Evolutionary conservation across 2,888 invertebrate species (phyloP).

Genomic region (Schizaphis graminum): DNA sequence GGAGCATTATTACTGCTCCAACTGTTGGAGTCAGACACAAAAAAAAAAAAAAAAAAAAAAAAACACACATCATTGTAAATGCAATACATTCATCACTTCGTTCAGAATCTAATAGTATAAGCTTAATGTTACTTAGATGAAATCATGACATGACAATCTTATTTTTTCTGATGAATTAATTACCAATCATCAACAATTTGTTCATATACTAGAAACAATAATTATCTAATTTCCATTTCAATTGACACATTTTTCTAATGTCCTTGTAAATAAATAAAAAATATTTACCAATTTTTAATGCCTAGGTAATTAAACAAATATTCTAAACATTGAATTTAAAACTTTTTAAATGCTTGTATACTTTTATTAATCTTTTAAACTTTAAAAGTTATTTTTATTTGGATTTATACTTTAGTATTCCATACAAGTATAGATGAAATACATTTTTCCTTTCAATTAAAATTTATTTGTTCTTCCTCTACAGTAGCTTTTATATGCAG

Average conservation of each 20-base stretch:
- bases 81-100: no score
- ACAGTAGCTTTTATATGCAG: background rate
- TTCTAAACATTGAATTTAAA: background rate
- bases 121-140: background rate
- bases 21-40: no score
- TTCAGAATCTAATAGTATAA: no score
- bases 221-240: background rate
- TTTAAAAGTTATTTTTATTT: background rate
- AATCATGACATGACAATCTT: background rate
- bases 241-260: background rate
- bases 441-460: background rate
- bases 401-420: background rate
- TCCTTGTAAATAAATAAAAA: background rate
- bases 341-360: background rate
- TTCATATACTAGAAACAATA: background rate
- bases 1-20: no score
- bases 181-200: background rate
- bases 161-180: background rate
- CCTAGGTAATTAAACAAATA: constrained; percentile 15
- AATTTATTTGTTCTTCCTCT: background rate
- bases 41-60: no score
- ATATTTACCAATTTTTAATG: background rate
- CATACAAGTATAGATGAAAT: background rate
- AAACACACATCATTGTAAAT: no score
- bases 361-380: background rate